Evolutionary conservation across 1,140 invertebrate genomes (phyloP), one percentile per base, ranked within the genome.

Genomic region (Argopecten irradians): DNA sequence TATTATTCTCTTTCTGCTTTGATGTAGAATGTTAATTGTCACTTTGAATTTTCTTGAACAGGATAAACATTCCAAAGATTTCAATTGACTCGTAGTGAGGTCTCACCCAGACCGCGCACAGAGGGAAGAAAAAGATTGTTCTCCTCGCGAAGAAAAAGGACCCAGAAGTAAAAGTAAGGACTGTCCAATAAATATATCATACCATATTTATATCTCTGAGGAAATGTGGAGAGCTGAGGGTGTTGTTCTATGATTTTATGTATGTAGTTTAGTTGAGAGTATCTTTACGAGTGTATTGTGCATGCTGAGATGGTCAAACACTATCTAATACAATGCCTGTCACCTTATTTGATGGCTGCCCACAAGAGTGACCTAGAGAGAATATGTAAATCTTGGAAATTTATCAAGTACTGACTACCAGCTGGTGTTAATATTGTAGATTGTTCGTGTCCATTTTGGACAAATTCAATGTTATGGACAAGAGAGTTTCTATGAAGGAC

Each of bases 41-140:
- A n/a, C n/a, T n/a, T 83, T 13, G n/a, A 35, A 55, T 32, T 87
- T 88, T 87, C 7, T 43, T 85, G 86, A 89, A 16, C 86, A 93
- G 91, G 91, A 93, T n/a, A 84, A 90, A 92, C 85, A 89, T 93
- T 89, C 92, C 92, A 43, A 90, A 92, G 33, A 89, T 90, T 46
- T 88, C 92, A 14, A 87, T 92, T 35, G 87, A 88, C 86, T 36
- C 43, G 28, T n/a, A 84, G 82, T 82, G 82, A 87, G n/a, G n/a
- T n/a, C 8, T 86, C 88, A 11, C 87, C 89, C 11, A 83, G n/a
- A n/a, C n/a, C n/a, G 36, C 35, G 35, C 85, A 41, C 88, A 86
- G 39, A 85, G 83, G 11, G 88, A 84, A 41, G 39, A 87, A 86
- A 55, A 36, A 0, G 46, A 83, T 85, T 87, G 36, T 16, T 82